A percentile compares a stretch with the other conserved stretches of the same genome.
phyloP scores from a whole-genome alignment of 2,888 invertebrate genomes.

The Apomyelois bistriatella region DNA sequence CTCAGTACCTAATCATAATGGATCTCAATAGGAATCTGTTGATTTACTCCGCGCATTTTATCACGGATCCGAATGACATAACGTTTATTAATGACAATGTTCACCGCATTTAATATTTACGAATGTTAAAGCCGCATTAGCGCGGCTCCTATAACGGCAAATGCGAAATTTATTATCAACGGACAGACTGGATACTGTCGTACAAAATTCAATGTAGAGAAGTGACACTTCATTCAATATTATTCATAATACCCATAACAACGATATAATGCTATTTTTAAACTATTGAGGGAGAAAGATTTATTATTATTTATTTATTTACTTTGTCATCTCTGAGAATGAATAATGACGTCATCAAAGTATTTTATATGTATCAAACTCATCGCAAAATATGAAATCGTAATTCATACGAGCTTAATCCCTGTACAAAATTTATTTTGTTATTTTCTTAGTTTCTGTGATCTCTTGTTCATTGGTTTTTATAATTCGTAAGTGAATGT shows the following conservation, averaged over 20 bases:
- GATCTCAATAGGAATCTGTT: neutral
- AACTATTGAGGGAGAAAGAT: too few relatives aligned
- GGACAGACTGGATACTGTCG: neutral
- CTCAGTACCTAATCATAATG: neutral
- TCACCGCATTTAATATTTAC: neutral
- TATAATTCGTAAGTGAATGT: neutral
- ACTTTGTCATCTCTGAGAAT: too few relatives aligned
- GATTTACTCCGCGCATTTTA: neutral
- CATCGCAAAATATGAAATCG: neutral
- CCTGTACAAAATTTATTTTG: neutral
- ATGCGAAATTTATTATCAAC: neutral
- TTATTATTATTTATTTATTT: too few relatives aligned
- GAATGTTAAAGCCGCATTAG: slow-evolving; percentile 1
- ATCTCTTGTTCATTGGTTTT: neutral
- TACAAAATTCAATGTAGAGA: neutral
- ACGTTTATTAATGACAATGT: neutral
- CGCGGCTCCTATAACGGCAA: neutral
- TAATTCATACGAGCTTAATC: neutral
- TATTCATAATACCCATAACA: too few relatives aligned
- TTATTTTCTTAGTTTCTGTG: too few relatives aligned
- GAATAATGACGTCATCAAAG: too few relatives aligned
- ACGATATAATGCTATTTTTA: too few relatives aligned
- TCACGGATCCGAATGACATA: neutral
- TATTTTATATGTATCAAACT: too few relatives aligned
- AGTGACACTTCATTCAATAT: neutral